phyloP scores from a whole-genome alignment of 2,113 vertebrate species.

The Marcusenius ussheri region DNA sequence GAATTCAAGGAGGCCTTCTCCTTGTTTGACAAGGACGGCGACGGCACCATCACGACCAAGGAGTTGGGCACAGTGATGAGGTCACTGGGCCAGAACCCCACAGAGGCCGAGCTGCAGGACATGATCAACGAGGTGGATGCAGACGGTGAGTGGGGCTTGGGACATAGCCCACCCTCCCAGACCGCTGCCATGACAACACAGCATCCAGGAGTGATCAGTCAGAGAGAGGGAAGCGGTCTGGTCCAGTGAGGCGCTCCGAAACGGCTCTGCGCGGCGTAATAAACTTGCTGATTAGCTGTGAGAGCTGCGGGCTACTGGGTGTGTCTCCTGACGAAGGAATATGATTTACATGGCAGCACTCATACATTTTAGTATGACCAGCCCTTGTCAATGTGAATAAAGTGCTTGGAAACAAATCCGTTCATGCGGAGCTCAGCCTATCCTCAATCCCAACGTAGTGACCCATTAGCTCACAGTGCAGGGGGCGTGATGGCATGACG shows the following conservation, averaged over 20 bases:
- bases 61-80: slow-evolving; percentile 97
- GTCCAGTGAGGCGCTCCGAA: not conserved
- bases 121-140: slow-evolving; percentile 99
- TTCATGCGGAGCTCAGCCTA: not conserved
- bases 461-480: not conserved
- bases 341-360: not conserved
- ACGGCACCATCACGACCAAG: slow-evolving; percentile 97
- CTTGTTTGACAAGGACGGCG: slow-evolving; percentile 95
- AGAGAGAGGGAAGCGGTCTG: not conserved
- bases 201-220: not conserved
- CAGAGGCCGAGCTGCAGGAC: slow-evolving; percentile 91
- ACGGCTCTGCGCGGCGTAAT: not conserved
- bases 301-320: not conserved
- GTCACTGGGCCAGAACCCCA: slow-evolving; percentile 94
- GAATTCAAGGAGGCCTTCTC: slow-evolving; percentile 99
- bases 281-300: not conserved
- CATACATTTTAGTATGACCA: not conserved
- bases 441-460: not conserved
- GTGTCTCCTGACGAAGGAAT: not conserved
- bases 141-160: slow-evolving; percentile 69
- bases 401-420: not conserved
- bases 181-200: not conserved
- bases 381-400: not conserved
- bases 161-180: not conserved
- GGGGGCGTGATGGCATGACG: not conserved